Evolutionary conservation across 2,113 vertebrate species (phyloP).

Genomic region (Mobula hypostoma): DNA sequence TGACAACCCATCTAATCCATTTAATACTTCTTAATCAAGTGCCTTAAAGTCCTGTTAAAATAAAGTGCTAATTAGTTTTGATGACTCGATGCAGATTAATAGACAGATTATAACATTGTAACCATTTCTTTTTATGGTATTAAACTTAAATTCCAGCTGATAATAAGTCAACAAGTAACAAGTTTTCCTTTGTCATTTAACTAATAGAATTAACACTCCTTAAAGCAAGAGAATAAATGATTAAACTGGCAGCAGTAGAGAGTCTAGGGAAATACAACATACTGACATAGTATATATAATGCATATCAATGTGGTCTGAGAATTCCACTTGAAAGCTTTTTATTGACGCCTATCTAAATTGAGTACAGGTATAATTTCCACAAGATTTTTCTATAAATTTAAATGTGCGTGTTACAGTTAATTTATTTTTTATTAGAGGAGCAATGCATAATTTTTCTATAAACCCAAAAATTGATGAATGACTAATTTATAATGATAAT

Average conservation of each 20-base stretch:
- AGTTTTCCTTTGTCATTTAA: neutral
- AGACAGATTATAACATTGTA: too few species aligned
- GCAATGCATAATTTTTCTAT: neutral
- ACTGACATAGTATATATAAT: neutral
- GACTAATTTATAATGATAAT: neutral
- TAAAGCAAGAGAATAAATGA: neutral
- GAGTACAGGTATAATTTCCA: neutral
- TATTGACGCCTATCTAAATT: neutral
- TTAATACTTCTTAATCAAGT: neutral
- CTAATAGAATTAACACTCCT: neutral
- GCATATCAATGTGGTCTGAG: neutral
- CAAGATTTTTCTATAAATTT: neutral
- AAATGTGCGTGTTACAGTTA: neutral
- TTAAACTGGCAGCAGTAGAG: neutral
- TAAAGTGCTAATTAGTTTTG: too few species aligned
- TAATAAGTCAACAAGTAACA: neutral
- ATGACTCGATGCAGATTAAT: too few species aligned
- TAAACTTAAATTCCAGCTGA: neutral
- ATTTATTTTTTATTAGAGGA: constrained; percentile 14
- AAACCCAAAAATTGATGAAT: neutral
- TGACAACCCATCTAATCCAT: neutral
- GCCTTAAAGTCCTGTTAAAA: neutral
- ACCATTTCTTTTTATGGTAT: neutral
- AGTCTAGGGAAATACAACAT: neutral
- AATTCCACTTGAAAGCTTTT: neutral